Percentiles rank a stretch among this genome's conserved stretches.
Evolutionary conservation across 2,113 vertebrate genomes (phyloP).

Genomic region (Rhinolophus ferrumequinum): DNA sequence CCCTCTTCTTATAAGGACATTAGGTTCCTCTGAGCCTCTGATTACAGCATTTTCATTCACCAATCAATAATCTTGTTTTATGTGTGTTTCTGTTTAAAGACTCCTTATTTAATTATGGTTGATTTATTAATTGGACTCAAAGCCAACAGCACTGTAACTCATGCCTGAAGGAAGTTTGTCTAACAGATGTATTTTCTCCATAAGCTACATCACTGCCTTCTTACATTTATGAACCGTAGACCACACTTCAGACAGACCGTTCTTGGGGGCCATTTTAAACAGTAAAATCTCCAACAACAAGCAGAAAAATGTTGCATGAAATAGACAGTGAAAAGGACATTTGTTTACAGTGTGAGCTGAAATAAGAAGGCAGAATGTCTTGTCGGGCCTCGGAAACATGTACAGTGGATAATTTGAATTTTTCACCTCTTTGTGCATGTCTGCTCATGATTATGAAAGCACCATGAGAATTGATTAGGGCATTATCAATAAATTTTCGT

Average conservation of each 20-base stretch:
- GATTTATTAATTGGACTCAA: background rate
- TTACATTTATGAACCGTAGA: background rate
- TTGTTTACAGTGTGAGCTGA: background rate
- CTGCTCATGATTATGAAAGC: background rate
- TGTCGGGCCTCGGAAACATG: background rate
- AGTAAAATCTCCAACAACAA: background rate
- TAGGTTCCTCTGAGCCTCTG: background rate
- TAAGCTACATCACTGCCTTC: background rate
- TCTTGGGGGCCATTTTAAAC: background rate
- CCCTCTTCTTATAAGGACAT: background rate
- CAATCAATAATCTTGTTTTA: background rate
- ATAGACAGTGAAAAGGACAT: background rate
- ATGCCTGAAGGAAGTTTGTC: background rate
- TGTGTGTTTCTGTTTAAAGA: background rate
- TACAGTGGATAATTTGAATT: fast-evolving
- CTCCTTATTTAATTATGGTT: background rate
- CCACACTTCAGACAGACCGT: background rate
- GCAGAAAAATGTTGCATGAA: background rate
- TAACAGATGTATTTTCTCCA: background rate
- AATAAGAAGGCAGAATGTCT: background rate
- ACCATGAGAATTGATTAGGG: background rate
- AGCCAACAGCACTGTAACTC: background rate
- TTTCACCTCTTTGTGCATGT: background rate
- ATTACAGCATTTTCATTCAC: background rate
- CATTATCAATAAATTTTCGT: background rate